Conservation (phyloP, 2,888 invertebrate genomes). For the Stenolophus ochropezus region DNA sequence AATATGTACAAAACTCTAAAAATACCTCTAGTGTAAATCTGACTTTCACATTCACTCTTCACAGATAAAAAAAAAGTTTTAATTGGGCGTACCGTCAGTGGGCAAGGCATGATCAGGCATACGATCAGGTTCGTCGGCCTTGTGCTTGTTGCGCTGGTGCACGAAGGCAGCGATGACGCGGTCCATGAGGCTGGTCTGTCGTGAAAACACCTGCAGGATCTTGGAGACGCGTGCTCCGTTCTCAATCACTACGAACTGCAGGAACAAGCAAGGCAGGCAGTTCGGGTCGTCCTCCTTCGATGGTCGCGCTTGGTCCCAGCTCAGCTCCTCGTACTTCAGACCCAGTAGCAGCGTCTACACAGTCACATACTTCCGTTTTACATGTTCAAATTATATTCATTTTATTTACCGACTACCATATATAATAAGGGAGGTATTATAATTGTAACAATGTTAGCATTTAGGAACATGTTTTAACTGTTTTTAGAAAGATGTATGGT, state of each 20-base stretch:
- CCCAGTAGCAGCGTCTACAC: slow-evolving; percentile 88
- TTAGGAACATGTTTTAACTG: neutral
- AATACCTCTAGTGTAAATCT: neutral
- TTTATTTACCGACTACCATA: no score
- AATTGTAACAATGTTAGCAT: no score
- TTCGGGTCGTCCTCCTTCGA: slow-evolving; percentile 89
- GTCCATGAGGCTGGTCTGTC: slow-evolving; percentile 91
- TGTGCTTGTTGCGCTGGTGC: slow-evolving; percentile 79
- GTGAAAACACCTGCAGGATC: slow-evolving; percentile 83
- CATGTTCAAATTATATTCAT: neutral
- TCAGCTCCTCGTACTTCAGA: slow-evolving; percentile 90
- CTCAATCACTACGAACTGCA: slow-evolving; percentile 90
- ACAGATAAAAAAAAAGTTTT: no score
- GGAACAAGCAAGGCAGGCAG: slow-evolving; percentile 92
- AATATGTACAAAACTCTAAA: neutral
- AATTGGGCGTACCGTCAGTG: slow-evolving; percentile 68
- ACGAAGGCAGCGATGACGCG: slow-evolving; percentile 89
- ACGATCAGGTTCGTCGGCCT: slow-evolving; percentile 72
- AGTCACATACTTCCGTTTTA: slow-evolving; percentile 20
- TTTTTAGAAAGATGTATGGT: no score
- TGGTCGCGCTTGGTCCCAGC: slow-evolving; percentile 94
- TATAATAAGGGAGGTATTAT: no score
- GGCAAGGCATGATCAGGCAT: slow-evolving; percentile 73
- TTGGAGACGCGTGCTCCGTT: slow-evolving; percentile 87
- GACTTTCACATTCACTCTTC: no score